phyloP scores from a whole-genome alignment of 2,888 invertebrate genomes.

The Rhyacophila evoluta region DNA sequence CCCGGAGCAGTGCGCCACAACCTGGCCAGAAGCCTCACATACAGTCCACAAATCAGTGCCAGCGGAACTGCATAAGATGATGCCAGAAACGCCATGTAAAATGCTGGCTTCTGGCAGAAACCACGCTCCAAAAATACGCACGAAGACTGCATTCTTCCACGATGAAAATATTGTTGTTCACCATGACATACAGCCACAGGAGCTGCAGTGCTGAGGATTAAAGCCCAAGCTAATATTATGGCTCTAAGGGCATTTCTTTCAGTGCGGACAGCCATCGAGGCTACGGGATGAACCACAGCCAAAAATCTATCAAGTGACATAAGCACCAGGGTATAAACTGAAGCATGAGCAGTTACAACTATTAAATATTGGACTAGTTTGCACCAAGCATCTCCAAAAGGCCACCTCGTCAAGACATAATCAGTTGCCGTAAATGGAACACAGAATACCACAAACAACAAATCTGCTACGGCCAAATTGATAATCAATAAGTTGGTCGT shows the following conservation, averaged over 20 bases:
- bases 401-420: conserved; percentile 90
- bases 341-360: conserved; percentile 92
- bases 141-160: conserved; percentile 74
- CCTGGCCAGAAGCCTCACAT: conserved; percentile 89
- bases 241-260: conserved; percentile 85
- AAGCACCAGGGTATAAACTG: conserved; percentile 92
- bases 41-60: conserved; percentile 86
- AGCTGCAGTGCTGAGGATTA: conserved; percentile 82
- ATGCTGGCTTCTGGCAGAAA: conserved; percentile 72
- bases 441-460: conserved; percentile 92
- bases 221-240: conserved; percentile 83
- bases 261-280: conserved; percentile 87
- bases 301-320: conserved; percentile 94
- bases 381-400: conserved; percentile 91
- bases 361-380: conserved; percentile 92
- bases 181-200: conserved; percentile 84
- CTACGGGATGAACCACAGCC: conserved; percentile 93
- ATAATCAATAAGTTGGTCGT: conserved; percentile 94
- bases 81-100: conserved; percentile 86
- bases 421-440: conserved; percentile 94
- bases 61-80: conserved; percentile 91
- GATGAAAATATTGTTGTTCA: conserved; percentile 76
- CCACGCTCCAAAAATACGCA: conserved; percentile 77
- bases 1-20: conserved; percentile 88
- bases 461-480: conserved; percentile 89